These are phyloP conservation scores for Tigriopus californicus DNA, from an alignment of 2,888 invertebrate species.

Conservation along the genomic window DNA sequence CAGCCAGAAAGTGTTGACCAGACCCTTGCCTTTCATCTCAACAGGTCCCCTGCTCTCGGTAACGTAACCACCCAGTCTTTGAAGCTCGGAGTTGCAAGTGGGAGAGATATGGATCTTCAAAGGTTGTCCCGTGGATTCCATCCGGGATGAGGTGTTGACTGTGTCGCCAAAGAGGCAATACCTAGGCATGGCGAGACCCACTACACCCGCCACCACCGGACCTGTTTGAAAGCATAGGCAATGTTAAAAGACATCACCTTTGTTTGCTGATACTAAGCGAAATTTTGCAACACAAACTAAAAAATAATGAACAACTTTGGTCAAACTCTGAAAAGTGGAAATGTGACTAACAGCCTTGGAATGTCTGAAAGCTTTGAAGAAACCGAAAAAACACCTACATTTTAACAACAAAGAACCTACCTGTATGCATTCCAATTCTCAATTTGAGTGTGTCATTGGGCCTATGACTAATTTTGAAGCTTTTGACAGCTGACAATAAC, in stretches of 20 bases:
- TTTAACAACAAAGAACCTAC: too few relatives aligned
- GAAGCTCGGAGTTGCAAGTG: constrained; percentile 44
- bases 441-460: constrained; percentile 44
- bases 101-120: constrained; percentile 56
- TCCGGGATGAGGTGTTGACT: constrained; percentile 58
- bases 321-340: too few relatives aligned
- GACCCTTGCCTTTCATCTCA: constrained; percentile 58
- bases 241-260: too few relatives aligned
- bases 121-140: constrained; percentile 46
- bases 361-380: too few relatives aligned
- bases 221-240: constrained; percentile 30
- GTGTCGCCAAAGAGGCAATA: constrained; percentile 68
- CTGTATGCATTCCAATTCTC: constrained; percentile 41
- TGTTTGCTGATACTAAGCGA: too few relatives aligned
- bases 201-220: constrained; percentile 61
- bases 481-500: constrained; percentile 58
- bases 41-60: constrained; percentile 51
- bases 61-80: constrained; percentile 48
- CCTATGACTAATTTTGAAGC: constrained; percentile 70
- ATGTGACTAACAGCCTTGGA: too few relatives aligned
- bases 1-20: constrained; percentile 49
- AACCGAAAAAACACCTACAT: too few relatives aligned
- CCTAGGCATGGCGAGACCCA: constrained; percentile 56
- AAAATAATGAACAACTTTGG: too few relatives aligned
- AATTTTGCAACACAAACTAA: too few relatives aligned